Percentiles rank a stretch among this genome's conserved stretches.
phyloP scores from a whole-genome alignment of 2,113 vertebrate species.

The Galeopterus variegatus region DNA sequence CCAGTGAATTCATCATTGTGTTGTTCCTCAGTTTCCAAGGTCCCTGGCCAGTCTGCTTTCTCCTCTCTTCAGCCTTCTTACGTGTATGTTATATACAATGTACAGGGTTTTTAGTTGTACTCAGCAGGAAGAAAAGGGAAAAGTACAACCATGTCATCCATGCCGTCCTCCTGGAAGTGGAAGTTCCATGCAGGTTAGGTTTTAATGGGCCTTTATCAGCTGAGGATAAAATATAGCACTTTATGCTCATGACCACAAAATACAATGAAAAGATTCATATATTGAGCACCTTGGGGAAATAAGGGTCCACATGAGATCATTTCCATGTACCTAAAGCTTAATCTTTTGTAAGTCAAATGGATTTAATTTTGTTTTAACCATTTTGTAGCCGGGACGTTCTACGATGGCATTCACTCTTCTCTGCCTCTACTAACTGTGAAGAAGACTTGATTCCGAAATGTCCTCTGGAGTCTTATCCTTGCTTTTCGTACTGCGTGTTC shows the following conservation, averaged over 20 bases:
- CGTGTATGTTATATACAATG: not conserved
- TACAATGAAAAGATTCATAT: constrained; percentile 71
- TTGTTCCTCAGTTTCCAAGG: not conserved
- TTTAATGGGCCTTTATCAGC: constrained; percentile 54
- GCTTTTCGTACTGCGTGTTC: not conserved
- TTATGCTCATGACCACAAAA: not conserved
- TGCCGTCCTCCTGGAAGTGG: not conserved
- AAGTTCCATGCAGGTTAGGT: not conserved
- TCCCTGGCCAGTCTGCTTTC: not conserved
- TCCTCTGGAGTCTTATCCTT: not conserved
- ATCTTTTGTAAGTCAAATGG: constrained; percentile 59
- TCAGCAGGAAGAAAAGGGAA: constrained; percentile 12
- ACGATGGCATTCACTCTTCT: not conserved
- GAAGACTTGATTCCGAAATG: not conserved
- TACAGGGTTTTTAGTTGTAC: not conserved
- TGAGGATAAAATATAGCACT: not conserved
- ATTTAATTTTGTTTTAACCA: constrained; percentile 69
- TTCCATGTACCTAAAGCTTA: constrained; percentile 50
- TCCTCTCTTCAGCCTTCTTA: not conserved
- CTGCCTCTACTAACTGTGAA: not conserved
- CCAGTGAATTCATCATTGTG: not conserved
- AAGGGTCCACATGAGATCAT: constrained; percentile 62
- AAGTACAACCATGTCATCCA: not conserved
- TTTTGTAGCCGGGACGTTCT: constrained; percentile 1
- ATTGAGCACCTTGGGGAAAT: constrained; percentile 43